Conservation (phyloP, 2,888 invertebrate genomes). For the Adelognathus sp. region DNA sequence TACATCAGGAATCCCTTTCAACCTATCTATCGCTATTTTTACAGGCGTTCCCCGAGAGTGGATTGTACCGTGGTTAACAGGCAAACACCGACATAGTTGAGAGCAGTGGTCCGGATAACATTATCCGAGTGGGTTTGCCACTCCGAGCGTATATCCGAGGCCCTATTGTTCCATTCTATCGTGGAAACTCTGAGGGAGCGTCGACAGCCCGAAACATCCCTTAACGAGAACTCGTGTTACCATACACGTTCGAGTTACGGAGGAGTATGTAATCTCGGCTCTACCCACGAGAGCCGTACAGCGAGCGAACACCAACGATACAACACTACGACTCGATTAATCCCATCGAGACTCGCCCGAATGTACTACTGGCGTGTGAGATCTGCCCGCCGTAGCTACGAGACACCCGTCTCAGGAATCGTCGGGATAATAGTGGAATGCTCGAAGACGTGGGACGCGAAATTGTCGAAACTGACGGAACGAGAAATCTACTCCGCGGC, state of each 20-base stretch:
- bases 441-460: not conserved
- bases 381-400: not conserved
- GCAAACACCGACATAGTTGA: not conserved
- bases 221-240: conserved; percentile 26
- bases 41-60: not conserved
- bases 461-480: not conserved
- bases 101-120: conserved; percentile 24
- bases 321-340: not conserved
- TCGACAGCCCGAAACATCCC: conserved; percentile 39
- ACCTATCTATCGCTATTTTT: not conserved
- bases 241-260: conserved; percentile 1
- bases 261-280: conserved; percentile 5
- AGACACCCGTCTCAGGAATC: not conserved
- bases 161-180: conserved; percentile 29
- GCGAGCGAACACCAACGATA: not conserved
- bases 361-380: not conserved
- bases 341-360: not conserved
- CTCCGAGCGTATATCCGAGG: conserved; percentile 20
- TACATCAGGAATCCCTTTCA: not conserved
- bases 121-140: conserved; percentile 28
- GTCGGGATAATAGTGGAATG: not conserved
- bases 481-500: not conserved
- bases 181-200: conserved; percentile 30
- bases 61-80: not conserved
- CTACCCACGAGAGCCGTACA: not conserved